phyloP scores from a whole-genome alignment of 2,113 vertebrate species.

The Serilophus lunatus region DNA sequence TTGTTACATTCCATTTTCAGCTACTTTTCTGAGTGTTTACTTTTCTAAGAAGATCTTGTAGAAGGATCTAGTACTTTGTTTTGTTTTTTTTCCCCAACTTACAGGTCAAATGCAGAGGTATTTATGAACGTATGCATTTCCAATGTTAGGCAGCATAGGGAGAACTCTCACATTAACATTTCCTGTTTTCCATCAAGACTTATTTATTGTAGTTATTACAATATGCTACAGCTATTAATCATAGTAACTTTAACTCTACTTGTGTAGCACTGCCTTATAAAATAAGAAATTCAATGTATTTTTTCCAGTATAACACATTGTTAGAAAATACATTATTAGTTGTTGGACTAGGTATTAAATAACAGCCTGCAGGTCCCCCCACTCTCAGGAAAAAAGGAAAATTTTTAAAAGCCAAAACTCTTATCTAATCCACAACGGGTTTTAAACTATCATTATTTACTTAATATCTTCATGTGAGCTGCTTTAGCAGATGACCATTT shows the following conservation, averaged over 20 bases:
- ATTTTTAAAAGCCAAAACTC: too few species aligned
- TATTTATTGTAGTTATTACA: not conserved
- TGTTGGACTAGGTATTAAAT: not conserved
- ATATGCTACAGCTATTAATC: not conserved
- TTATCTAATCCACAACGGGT: too few species aligned
- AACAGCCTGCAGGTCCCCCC: not conserved
- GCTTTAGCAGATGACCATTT: not conserved
- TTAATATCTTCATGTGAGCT: not conserved
- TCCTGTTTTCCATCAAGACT: not conserved
- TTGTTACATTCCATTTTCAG: not conserved
- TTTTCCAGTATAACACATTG: not conserved
- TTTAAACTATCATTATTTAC: not conserved
- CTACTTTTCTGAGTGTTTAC: not conserved
- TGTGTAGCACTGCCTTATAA: not conserved
- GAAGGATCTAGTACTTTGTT: not conserved
- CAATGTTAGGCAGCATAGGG: not conserved
- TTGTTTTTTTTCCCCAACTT: too few species aligned
- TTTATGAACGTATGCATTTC: not conserved
- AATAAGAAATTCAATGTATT: not conserved
- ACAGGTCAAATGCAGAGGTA: not conserved
- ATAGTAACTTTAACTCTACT: not conserved
- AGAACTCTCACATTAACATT: not conserved
- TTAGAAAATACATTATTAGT: not conserved
- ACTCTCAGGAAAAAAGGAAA: too few species aligned
- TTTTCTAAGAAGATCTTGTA: not conserved